Conservation (phyloP, 1,140 invertebrate species). For the Pectinophora gossypiella region DNA sequence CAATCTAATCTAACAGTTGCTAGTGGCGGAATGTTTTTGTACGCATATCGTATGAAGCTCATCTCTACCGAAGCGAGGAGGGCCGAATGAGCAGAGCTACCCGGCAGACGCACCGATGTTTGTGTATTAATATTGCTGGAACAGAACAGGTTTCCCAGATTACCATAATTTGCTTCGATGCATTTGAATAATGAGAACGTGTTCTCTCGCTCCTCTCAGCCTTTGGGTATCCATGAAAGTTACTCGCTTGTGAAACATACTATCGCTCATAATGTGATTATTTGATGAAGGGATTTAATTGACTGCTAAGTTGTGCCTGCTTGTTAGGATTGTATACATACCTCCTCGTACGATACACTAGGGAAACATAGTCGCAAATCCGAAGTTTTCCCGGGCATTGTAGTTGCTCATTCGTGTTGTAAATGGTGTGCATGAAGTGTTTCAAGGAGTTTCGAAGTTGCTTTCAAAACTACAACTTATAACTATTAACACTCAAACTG, state of each 20-base stretch:
- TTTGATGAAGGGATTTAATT: not conserved
- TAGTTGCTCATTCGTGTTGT: too few relatives aligned
- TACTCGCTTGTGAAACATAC: conserved; percentile 45
- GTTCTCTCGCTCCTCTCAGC: conserved; percentile 39
- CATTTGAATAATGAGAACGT: conserved; percentile 73
- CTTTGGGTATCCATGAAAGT: conserved; percentile 42
- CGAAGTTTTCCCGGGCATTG: too few relatives aligned
- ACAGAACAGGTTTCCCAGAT: conserved; percentile 71
- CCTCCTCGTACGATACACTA: too few relatives aligned
- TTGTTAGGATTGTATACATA: not conserved
- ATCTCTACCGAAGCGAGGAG: conserved; percentile 5
- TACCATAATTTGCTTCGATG: conserved; percentile 74
- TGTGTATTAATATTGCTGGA: conserved; percentile 71
- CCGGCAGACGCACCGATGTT: conserved; percentile 35
- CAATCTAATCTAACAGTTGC: too few relatives aligned
- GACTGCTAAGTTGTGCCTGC: not conserved
- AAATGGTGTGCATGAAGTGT: too few relatives aligned
- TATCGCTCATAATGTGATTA: conserved; percentile 6
- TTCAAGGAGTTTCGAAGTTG: too few relatives aligned
- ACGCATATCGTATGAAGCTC: not conserved
- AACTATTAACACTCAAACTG: too few relatives aligned
- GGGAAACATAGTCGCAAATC: too few relatives aligned
- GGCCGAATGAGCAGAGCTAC: conserved; percentile 26
- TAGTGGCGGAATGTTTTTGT: too few relatives aligned
- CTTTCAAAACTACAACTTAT: too few relatives aligned